These are phyloP conservation scores for Zaprionus camerounensis DNA, from an alignment of 1,140 invertebrate genomes.

Conservation along the genomic window DNA sequence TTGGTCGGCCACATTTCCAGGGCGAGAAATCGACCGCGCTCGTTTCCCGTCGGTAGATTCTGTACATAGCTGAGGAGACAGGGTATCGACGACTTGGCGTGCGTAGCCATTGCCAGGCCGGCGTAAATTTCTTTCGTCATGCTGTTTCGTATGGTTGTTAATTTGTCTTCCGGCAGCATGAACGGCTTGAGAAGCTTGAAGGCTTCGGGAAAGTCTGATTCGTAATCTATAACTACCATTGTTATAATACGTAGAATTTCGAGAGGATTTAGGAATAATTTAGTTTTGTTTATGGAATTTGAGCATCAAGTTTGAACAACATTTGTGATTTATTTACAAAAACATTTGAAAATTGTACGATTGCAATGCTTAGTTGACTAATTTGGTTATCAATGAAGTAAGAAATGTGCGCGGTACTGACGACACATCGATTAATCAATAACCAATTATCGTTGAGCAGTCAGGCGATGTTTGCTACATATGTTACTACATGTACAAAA, in stretches of 20 bases:
- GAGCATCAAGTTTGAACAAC: conserved; percentile 45
- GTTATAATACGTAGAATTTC: conserved; percentile 2
- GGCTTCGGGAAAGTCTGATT: conserved; percentile 55
- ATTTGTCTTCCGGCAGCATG: conserved; percentile 15
- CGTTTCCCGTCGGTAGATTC: conserved; percentile 97
- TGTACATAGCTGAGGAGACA: conserved; percentile 97
- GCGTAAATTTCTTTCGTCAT: conserved; percentile 87
- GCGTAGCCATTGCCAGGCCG: conserved; percentile 91
- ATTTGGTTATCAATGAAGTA: conserved; percentile 38
- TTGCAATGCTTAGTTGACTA: conserved; percentile 69
- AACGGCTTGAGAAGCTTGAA: conserved; percentile 55
- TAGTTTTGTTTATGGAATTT: too few species aligned
- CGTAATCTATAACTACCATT: conserved; percentile 32
- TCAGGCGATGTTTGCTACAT: not conserved
- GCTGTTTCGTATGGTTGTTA: conserved; percentile 28
- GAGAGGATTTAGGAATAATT: too few species aligned
- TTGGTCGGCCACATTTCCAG: conserved; percentile 99
- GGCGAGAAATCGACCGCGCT: conserved; percentile 97
- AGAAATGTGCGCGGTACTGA: conserved; percentile 8
- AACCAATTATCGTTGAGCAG: not conserved
- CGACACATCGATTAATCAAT: conserved; percentile 6
- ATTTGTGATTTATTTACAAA: conserved; percentile 74
- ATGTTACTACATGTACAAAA: not conserved
- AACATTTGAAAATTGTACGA: conserved; percentile 24
- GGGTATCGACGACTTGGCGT: conserved; percentile 93